Percentiles rank a stretch among this genome's conserved stretches.
Evolutionary conservation across 2,797 vertebrate species (phyloP).

Genomic region (Hemibagrus guttatus): DNA sequence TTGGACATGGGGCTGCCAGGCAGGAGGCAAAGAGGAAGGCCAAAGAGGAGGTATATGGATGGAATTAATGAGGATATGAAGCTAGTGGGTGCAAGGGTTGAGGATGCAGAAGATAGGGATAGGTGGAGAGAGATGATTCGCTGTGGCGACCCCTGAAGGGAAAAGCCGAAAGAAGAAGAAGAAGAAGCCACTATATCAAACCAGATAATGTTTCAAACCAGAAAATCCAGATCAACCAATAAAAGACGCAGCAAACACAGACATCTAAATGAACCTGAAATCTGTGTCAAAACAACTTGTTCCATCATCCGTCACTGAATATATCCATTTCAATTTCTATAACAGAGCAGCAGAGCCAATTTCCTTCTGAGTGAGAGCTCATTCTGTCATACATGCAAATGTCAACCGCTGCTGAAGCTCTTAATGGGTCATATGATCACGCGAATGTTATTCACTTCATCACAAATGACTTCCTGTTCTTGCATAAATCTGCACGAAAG

Average conservation of each 20-base stretch:
- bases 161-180: no score
- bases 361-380: not conserved
- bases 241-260: not conserved
- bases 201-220: not conserved
- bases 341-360: not conserved
- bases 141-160: no score
- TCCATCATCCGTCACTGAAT: not conserved
- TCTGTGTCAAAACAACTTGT: not conserved
- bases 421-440: conserved; percentile 59
- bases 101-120: no score
- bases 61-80: no score
- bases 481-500: conserved; percentile 48
- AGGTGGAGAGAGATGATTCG: no score
- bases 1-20: no score
- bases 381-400: conserved; percentile 38
- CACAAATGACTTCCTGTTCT: conserved; percentile 59
- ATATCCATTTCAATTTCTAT: not conserved
- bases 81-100: no score
- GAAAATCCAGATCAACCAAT: conserved; percentile 19
- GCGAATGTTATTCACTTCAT: conserved; percentile 46
- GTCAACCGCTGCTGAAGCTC: conserved; percentile 53
- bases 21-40: no score
- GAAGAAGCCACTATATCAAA: not conserved
- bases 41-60: no score
- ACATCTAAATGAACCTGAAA: not conserved